These are phyloP conservation scores for Zapus hudsonius DNA, from an alignment of 2,113 vertebrate genomes.

Conservation along the genomic window DNA sequence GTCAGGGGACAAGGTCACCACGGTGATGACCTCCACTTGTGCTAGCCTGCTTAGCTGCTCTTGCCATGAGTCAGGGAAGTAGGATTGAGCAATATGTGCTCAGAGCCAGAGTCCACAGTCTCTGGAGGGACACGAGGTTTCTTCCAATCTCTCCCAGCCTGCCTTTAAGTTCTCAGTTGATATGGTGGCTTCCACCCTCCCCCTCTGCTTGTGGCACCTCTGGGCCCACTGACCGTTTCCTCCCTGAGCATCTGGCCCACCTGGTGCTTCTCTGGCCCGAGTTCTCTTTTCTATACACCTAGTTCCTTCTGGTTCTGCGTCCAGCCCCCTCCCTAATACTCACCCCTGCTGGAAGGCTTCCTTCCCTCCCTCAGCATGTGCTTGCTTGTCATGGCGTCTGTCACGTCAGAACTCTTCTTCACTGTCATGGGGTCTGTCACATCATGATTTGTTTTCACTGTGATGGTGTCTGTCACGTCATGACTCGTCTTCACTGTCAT, in stretches of 20 bases:
- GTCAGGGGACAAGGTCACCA: no score
- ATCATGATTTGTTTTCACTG: no score
- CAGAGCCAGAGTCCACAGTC: neutral
- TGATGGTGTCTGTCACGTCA: no score
- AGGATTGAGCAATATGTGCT: neutral
- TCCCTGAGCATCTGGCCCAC: rapidly evolving
- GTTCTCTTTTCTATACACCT: rapidly evolving
- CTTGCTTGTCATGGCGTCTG: neutral
- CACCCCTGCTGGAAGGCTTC: rapidly evolving
- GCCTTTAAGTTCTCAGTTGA: neutral
- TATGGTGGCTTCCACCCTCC: no score
- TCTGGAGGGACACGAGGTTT: neutral
- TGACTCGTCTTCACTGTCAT: no score
- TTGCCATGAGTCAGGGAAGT: rapidly evolving
- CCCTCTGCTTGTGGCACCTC: neutral
- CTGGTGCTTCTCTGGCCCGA: rapidly evolving
- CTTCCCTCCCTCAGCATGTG: neutral
- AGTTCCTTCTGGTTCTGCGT: neutral
- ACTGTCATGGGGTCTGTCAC: no score
- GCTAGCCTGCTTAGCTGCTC: neutral
- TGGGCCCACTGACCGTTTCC: rapidly evolving
- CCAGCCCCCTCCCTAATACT: no score
- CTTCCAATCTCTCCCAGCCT: no score
- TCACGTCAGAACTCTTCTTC: no score
- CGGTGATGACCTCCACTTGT: neutral